Conservation (phyloP, 2,797 vertebrate genomes). For the Periophthalmus magnuspinnatus region DNA sequence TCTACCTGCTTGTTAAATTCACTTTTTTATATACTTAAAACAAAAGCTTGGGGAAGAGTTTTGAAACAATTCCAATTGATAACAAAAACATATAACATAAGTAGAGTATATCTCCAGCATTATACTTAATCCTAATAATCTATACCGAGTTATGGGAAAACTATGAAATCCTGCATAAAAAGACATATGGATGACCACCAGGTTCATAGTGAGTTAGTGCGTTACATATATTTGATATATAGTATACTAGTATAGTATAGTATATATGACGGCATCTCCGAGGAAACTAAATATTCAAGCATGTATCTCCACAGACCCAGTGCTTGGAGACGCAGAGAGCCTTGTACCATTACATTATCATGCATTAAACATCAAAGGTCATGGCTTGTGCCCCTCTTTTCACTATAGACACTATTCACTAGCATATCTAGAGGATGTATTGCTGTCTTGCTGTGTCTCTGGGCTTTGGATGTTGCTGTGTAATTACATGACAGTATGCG, state of each 20-base stretch:
- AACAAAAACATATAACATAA: too few species aligned
- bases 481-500: slow-evolving; percentile 1
- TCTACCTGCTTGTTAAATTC: too few species aligned
- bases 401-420: slow-evolving; percentile 3
- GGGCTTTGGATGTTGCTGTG: not conserved
- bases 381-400: not conserved
- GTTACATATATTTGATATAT: not conserved
- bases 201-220: not conserved
- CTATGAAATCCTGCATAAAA: not conserved
- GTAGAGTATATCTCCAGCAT: not conserved
- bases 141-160: not conserved
- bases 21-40: too few species aligned
- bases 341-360: slow-evolving; percentile 1
- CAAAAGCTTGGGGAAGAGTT: too few species aligned
- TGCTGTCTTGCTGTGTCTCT: not conserved
- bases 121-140: not conserved
- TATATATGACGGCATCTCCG: not conserved
- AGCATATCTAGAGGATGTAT: too few species aligned
- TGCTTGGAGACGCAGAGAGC: not conserved
- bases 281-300: not conserved
- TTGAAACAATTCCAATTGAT: too few species aligned
- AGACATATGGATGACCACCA: not conserved
- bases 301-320: not conserved
- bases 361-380: slow-evolving; percentile 3
- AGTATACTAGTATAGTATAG: too few species aligned